Evolutionary conservation across 92 coral and sea anemone genomes (phyloP), one percentile per base, ranked within the genome.

Genomic region (Parazoanthus darwini): DNA sequence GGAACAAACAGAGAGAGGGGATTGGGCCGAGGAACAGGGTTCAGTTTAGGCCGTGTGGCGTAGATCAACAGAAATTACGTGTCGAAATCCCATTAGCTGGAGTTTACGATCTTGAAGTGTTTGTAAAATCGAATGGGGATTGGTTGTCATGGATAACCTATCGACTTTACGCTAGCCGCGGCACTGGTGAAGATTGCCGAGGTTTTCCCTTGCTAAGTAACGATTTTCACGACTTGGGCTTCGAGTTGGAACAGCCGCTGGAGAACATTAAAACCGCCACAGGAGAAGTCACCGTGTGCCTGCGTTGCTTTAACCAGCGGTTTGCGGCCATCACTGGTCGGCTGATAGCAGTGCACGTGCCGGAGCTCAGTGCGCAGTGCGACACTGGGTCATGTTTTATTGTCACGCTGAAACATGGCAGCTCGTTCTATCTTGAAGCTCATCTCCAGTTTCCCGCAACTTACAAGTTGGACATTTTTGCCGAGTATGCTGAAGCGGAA

Each of bases 71-170:
- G 26, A 93, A 90, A 44, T 15, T 95, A 35, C 89, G 86, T 58
- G 98, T 95, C 56, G 90, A 91, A 58, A 90, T 95, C 56, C 98
- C 98, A 23, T 35, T 86, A 20, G 89, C 91, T 3, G 98, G 94
- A 43, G 74, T 82, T 2, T 95, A 93, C 89, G 89, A 86, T n/a
- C 65, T 95, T 26, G 86, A 92, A 37, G 87, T 95, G 85, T 90
- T 90, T 75, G 89, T 93, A 11, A 86, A 88, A 16, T 29, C 78
- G 16, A 36, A 85, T 43, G 88, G 75, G 0, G 70, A 68, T 15
- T 92, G 96, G 96, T 86, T 89, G 14, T 82, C 84, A 25, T 96
- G 98, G 36, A 25, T 90, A 51, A 82, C 85, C 51, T 82, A 59
- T 81, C 72, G 43, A 23, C 42, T 82, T 65, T 48, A 65, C 37